Conservation (phyloP, 2,113 vertebrate species). For the Regulus satrapa region DNA sequence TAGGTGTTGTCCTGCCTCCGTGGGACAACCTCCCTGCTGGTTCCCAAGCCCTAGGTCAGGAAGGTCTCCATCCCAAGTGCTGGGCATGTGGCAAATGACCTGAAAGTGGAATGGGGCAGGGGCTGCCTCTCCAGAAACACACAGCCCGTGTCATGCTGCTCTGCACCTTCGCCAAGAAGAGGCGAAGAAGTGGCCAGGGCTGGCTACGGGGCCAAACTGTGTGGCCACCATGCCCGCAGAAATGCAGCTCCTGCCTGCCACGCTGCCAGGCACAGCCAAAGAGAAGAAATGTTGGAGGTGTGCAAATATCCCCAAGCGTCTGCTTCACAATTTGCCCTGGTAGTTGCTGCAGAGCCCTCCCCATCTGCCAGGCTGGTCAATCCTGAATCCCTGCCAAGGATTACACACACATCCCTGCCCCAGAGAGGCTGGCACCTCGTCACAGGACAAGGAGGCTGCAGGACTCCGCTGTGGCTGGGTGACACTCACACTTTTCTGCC, state of each 20-base stretch:
- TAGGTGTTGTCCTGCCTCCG: neutral
- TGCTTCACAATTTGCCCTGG: neutral
- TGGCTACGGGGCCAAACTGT: neutral
- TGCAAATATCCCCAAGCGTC: neutral
- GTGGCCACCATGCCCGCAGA: neutral
- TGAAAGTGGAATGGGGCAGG: neutral
- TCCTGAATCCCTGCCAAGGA: neutral
- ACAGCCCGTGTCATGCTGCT: fast-evolving
- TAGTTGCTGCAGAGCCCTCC: neutral
- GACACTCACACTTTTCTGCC: neutral
- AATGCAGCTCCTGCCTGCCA: neutral
- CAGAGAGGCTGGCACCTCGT: neutral
- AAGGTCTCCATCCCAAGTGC: neutral
- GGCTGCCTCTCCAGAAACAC: neutral
- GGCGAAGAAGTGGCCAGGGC: neutral
- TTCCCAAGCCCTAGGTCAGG: neutral
- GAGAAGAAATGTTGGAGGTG: neutral
- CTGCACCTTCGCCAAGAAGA: fast-evolving
- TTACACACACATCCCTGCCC: neutral
- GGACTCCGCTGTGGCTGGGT: neutral
- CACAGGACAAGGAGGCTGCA: neutral
- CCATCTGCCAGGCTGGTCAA: fast-evolving
- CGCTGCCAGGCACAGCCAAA: neutral
- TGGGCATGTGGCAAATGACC: neutral
- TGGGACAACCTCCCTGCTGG: neutral